Conservation (phyloP, 2,113 vertebrate genomes). For the Heptranchias perlo region DNA sequence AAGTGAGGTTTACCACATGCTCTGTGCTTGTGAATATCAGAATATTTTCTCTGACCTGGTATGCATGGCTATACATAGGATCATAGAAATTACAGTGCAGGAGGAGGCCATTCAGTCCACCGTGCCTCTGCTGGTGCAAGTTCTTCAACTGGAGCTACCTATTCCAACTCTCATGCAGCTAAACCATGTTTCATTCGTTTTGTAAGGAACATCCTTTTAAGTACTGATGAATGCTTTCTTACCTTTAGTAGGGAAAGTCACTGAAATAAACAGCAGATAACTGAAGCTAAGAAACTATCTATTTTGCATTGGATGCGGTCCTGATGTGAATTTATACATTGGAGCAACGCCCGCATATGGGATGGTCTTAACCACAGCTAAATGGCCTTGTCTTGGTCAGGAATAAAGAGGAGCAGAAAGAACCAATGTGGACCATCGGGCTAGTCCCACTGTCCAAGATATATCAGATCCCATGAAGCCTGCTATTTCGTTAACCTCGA, state of each 20-base stretch:
- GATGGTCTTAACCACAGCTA: not conserved
- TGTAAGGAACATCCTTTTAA: not conserved
- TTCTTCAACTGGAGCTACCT: not conserved
- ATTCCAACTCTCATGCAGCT: not conserved
- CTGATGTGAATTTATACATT: not conserved
- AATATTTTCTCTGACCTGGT: not conserved
- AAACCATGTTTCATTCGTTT: not conserved
- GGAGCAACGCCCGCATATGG: not conserved
- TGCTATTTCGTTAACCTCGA: no score
- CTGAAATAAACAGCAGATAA: not conserved
- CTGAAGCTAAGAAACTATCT: not conserved
- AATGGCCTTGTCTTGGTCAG: not conserved
- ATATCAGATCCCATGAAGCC: no score
- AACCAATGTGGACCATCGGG: no score
- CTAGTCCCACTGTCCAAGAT: no score
- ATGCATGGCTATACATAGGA: no score
- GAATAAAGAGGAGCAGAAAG: no score
- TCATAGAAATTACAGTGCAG: not conserved
- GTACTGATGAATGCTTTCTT: not conserved
- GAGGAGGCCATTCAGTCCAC: not conserved
- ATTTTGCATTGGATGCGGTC: not conserved
- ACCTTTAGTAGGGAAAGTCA: not conserved
- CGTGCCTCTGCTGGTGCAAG: not conserved
- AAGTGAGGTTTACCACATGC: not conserved
- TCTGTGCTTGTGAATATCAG: not conserved